These are phyloP conservation scores for Stenopsyche tienmushanensis DNA, from an alignment of 1,140 invertebrate genomes.

Conservation along the genomic window DNA sequence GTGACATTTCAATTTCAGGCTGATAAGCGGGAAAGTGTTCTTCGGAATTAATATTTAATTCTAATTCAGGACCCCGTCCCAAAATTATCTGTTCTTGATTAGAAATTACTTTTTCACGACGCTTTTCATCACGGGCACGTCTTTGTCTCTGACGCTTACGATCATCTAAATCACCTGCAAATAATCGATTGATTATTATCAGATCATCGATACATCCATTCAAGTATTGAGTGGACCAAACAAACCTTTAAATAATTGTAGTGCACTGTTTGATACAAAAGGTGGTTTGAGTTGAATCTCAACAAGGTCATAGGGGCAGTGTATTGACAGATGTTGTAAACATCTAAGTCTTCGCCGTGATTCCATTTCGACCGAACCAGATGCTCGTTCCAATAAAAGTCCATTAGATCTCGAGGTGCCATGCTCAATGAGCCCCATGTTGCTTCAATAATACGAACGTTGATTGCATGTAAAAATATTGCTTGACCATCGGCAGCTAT, in stretches of 20 bases:
- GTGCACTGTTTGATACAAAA: constrained; percentile 65
- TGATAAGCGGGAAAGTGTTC: constrained; percentile 68
- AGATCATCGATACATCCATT: too few species aligned
- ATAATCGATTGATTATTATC: constrained; percentile 3
- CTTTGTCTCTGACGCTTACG: constrained; percentile 63
- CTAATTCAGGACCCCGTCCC: constrained; percentile 61
- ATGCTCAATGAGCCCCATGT: constrained; percentile 81
- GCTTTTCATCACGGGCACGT: constrained; percentile 67
- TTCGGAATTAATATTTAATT: constrained; percentile 62
- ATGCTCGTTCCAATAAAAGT: constrained; percentile 80
- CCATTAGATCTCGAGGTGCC: constrained; percentile 73
- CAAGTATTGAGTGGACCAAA: too few species aligned
- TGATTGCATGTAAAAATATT: constrained; percentile 88
- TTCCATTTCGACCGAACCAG: constrained; percentile 79
- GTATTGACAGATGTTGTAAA: constrained; percentile 84
- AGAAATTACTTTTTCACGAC: constrained; percentile 68
- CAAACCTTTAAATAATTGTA: constrained; percentile 67
- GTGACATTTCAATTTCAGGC: constrained; percentile 47
- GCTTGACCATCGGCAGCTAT: constrained; percentile 86
- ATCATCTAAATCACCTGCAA: constrained; percentile 64
- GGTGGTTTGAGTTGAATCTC: constrained; percentile 80
- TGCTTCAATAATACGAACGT: constrained; percentile 84
- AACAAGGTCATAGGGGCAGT: constrained; percentile 86
- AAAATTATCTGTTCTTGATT: constrained; percentile 70
- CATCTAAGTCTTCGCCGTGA: constrained; percentile 76